Evolutionary conservation across 2,113 vertebrate genomes (phyloP).

Genomic region (Promerops cafer): DNA sequence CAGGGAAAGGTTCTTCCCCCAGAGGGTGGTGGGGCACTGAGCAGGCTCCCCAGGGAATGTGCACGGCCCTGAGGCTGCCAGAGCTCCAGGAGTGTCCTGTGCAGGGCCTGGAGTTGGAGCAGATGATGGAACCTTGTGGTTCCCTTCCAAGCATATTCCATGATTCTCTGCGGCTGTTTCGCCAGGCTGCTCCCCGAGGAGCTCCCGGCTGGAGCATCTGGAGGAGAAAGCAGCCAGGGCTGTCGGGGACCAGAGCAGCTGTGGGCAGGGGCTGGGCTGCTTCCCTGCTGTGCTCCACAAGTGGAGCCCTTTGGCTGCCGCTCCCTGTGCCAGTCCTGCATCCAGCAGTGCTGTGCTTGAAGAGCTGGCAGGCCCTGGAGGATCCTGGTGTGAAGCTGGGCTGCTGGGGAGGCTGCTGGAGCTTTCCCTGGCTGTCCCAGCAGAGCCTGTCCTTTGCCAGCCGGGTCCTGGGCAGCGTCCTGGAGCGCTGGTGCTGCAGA

Average conservation of each 20-base stretch:
- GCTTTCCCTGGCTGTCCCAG: not conserved
- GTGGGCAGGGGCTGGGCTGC: not conserved
- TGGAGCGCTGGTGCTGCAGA: not conserved
- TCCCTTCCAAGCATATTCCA: not conserved
- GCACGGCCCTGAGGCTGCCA: not conserved
- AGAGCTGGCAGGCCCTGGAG: not conserved
- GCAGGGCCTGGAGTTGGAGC: not conserved
- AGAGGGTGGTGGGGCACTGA: not conserved
- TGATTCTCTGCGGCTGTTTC: not conserved
- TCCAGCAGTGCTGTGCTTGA: not conserved
- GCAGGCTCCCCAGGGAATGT: not conserved
- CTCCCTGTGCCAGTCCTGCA: not conserved
- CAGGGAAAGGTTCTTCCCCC: not conserved
- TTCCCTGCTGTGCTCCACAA: no score
- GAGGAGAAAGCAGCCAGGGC: not conserved
- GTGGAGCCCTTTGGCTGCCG: not conserved
- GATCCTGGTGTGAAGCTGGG: not conserved
- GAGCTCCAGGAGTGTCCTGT: not conserved
- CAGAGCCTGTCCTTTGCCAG: not conserved
- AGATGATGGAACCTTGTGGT: not conserved
- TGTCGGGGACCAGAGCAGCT: not conserved
- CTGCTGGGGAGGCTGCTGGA: not conserved
- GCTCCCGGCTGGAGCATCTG: not conserved
- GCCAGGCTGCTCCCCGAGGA: not conserved
- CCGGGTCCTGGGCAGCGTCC: rapidly evolving